Percentiles rank a stretch among this genome's conserved stretches.
Conservation (phyloP, 2,113 vertebrate genomes). For the Gymnobelideus leadbeateri region DNA sequence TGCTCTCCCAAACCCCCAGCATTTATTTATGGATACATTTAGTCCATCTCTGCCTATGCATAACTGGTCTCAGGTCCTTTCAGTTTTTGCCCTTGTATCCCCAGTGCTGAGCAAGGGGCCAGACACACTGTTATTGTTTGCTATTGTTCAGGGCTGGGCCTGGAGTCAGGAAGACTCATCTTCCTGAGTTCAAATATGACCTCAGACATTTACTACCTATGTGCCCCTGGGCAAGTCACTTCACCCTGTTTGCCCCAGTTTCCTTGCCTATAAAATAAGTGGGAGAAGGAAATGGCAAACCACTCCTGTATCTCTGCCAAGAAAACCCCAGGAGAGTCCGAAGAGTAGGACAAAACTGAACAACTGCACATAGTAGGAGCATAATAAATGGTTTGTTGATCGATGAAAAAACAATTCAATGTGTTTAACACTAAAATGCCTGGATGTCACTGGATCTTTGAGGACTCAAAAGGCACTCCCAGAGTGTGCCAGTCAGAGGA, state of each 20-base stretch:
- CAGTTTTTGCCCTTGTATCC: background rate
- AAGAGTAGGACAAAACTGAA: background rate
- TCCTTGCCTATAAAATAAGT: background rate
- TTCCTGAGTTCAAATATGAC: too few relatives aligned
- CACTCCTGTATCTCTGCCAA: background rate
- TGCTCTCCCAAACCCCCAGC: background rate
- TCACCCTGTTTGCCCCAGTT: background rate
- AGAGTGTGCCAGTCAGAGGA: background rate
- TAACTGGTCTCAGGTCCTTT: background rate
- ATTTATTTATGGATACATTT: background rate
- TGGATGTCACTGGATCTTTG: background rate
- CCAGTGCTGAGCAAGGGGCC: background rate
- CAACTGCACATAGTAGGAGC: background rate
- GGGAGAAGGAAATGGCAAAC: background rate
- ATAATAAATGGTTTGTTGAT: background rate
- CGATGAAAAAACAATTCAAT: background rate
- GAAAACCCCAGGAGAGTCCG: background rate
- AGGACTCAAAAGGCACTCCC: background rate
- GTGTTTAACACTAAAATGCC: background rate
- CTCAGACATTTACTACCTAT: background rate
- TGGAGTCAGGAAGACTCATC: too few relatives aligned
- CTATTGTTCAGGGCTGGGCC: too few relatives aligned
- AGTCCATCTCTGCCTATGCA: background rate
- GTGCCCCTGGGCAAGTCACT: background rate
- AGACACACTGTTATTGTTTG: background rate